Evolutionary conservation across 1,140 invertebrate species (phyloP), one percentile per base, ranked within the genome.

Genomic region (Colletes latitarsis): DNA sequence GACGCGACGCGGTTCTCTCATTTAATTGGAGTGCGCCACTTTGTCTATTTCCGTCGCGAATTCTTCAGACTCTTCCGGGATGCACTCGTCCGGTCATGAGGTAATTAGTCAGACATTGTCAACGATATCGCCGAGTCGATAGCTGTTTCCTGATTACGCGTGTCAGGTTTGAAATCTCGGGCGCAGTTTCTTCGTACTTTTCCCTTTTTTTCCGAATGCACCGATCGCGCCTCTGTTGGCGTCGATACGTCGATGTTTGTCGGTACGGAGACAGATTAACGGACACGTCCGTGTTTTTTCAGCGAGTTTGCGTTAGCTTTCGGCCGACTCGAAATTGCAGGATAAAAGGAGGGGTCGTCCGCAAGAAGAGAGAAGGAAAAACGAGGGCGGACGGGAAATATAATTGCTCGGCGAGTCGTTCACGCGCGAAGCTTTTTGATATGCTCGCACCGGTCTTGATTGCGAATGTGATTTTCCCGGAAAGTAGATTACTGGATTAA

Each of bases 401-500:
- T 88, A 91, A 91, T 91, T 90, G 90, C 88, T 90, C 88, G 84
- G n/a, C 82, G 89, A 90, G 81, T 85, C 84, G 89, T 88, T 91
- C 87, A 82, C 80, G 84, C 83, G 88, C 66, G 86, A 92, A 88
- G 77, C 90, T 91, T 91, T 91, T 90, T 90, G 89, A 92, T 91
- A 90, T 90, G 82, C 82, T 82, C 70, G 46, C 66, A 73, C 79
- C 81, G 81, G 81, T 74, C 85, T 86, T 91, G 91, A 92, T 92
- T 92, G 90, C 90, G 89, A 91, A 91, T 90, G 90, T 86, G 90
- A 91, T 91, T 92, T 92, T 80, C 84, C 74, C 78, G 84, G 85
- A 90, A 91, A 92, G 87, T 88, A 88, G 89, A 91, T 92, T 91
- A 91, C 87, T 39, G 88, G 89, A 89, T 90, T 91, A 90, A 90